Base-by-base conservation (phyloP, 2,797 vertebrate genomes). In the Echeneis naucrates region DNA sequence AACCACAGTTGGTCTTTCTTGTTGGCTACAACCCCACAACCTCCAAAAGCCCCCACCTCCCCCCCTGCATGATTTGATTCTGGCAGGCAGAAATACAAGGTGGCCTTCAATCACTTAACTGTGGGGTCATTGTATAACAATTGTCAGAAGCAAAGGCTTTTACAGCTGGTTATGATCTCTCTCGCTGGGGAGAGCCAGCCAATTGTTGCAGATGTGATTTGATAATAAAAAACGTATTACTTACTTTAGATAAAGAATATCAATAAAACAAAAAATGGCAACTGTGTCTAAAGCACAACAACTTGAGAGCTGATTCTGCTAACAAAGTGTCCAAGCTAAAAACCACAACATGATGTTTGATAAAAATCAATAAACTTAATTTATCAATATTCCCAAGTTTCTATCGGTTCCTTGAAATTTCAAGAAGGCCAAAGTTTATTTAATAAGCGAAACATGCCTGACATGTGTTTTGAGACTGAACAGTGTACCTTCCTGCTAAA, bases 131-230 rank as follows among this genome's bases (percentile, higher is more conserved):
- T 72, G 62, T 53, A 53, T 51, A 76, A 59, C 58, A 73, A 32
- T 30, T 8, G 50, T 82, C 66, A 78, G 70, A 71, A 44, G 53
- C 57, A 65, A 71, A 80, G 45, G 48, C 62, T 82, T 77, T 63
- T 60, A 69, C 51, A 75, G 72, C 75, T 47, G 72, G 50, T 79
- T 77, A 56, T 73, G 63, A 76, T 80, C 76, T 70, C 40, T 52
- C 71, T 52, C 40, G 51, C 38, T 45, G 26, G 17, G 33, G 60
- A 72, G 59, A 35, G 60, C 54, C 82, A 57, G 78, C 78, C 5
- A 14, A 24, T 54, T 27, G 44, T 17, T 67, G 37, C 48, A 75
- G 47, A 79, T 72, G 79, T 58, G 67, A 78, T 60, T 56, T 73
- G 62, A 82, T 72, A 65, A 66, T 68, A 58, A 67, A 77, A 75